A percentile compares a stretch with the other conserved stretches of the same genome.
Evolutionary conservation across 2,113 vertebrate species (phyloP).

Genomic region (Plecturocebus donacophilus): DNA sequence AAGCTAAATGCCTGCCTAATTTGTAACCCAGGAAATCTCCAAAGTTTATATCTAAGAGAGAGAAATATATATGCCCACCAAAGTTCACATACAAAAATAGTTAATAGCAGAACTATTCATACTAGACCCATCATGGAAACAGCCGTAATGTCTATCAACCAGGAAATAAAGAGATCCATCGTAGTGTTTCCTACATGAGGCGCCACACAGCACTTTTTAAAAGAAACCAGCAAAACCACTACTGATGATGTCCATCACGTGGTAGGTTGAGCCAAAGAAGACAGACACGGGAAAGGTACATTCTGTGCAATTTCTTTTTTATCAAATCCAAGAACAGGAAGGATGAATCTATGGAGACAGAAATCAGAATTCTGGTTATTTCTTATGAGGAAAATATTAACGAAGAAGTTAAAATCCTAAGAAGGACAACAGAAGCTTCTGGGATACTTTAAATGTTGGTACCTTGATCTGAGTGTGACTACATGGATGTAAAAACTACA

Average conservation of each 20-base stretch:
- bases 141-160: too few relatives aligned
- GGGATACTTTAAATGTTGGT: neutral
- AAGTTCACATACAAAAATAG: neutral
- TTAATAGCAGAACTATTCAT: neutral
- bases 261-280: neutral
- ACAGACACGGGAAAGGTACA: neutral
- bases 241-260: neutral
- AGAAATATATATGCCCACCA: neutral
- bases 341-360: neutral
- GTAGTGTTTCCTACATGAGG: neutral
- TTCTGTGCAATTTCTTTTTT: neutral
- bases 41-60: neutral
- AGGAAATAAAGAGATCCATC: neutral
- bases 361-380: neutral
- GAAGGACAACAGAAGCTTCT: neutral
- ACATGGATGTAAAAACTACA: neutral
- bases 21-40: neutral
- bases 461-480: neutral
- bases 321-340: neutral
- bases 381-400: neutral
- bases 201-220: neutral
- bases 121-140: neutral
- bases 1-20: neutral
- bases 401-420: neutral
- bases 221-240: neutral